A percentile compares a stretch with the other conserved stretches of the same genome.
Evolutionary conservation across 2,888 invertebrate species (phyloP).

Genomic region (Brenthis daphne): DNA sequence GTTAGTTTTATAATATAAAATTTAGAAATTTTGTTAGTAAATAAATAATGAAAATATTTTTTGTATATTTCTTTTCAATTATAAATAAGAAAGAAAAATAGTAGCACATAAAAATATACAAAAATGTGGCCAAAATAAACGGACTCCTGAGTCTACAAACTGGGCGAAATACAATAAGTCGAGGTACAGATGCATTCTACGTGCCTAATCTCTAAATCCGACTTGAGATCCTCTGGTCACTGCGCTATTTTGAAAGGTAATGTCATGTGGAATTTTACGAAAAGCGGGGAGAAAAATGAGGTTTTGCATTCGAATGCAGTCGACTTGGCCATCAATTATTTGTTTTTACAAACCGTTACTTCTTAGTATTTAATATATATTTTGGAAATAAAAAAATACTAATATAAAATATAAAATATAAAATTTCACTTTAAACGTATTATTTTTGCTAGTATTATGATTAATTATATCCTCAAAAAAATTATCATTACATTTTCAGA

Average conservation of each 20-base stretch:
- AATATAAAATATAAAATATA: too few relatives aligned
- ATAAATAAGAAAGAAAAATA: conserved; percentile 7
- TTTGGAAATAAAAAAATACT: too few relatives aligned
- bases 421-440: too few relatives aligned
- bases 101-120: neutral
- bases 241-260: conserved; percentile 40
- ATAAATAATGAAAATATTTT: too few relatives aligned
- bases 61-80: neutral
- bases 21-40: too few relatives aligned
- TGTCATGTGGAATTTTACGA: conserved; percentile 41
- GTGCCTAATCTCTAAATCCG: conserved; percentile 71
- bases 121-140: conserved; percentile 8
- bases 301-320: conserved; percentile 5
- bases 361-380: too few relatives aligned
- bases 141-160: conserved; percentile 22
- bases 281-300: conserved; percentile 40
- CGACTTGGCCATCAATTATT: neutral
- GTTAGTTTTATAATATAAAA: too few relatives aligned
- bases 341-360: neutral
- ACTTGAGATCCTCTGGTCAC: conserved; percentile 45
- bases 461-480: too few relatives aligned
- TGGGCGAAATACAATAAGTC: conserved; percentile 50
- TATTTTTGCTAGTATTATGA: too few relatives aligned
- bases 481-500: too few relatives aligned
- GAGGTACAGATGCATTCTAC: conserved; percentile 62